Evolutionary conservation across 2,888 invertebrate genomes (phyloP).

Genomic region (Platynereis dumerilii): DNA sequence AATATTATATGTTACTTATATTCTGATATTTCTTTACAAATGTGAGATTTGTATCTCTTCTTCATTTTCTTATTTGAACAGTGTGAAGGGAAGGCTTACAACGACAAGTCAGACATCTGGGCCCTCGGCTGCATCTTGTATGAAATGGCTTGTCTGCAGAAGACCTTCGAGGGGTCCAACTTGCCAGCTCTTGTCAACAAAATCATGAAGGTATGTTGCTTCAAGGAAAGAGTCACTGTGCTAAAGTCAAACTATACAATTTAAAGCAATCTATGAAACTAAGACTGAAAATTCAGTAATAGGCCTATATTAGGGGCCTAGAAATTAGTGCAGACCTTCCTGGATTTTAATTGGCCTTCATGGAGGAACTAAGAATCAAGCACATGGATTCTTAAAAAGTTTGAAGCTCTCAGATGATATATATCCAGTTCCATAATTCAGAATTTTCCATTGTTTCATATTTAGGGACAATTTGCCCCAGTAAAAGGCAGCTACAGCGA

Average conservation of each 20-base stretch:
- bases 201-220: slow-evolving; percentile 70
- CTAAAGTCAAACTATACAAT: too few species aligned
- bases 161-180: slow-evolving; percentile 77
- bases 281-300: too few species aligned
- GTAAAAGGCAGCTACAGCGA: slow-evolving; percentile 73
- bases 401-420: too few species aligned
- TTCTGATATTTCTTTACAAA: background rate
- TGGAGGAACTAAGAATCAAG: too few species aligned
- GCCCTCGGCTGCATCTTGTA: slow-evolving; percentile 79
- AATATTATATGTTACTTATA: background rate
- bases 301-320: too few species aligned
- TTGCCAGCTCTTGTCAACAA: slow-evolving; percentile 76
- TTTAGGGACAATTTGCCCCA: slow-evolving; percentile 73
- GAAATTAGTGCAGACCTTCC: too few species aligned
- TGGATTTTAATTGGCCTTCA: too few species aligned
- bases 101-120: slow-evolving; percentile 81
- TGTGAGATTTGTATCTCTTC: background rate
- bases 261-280: too few species aligned
- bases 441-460: background rate
- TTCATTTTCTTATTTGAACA: slow-evolving; percentile 51
- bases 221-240: background rate
- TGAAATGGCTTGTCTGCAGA: slow-evolving; percentile 76
- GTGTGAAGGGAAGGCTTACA: slow-evolving; percentile 79
- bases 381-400: too few species aligned
- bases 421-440: too few species aligned